These are phyloP conservation scores for Ennomos quercinarius DNA, from an alignment of 2,888 invertebrate genomes.

Conservation along the genomic window DNA sequence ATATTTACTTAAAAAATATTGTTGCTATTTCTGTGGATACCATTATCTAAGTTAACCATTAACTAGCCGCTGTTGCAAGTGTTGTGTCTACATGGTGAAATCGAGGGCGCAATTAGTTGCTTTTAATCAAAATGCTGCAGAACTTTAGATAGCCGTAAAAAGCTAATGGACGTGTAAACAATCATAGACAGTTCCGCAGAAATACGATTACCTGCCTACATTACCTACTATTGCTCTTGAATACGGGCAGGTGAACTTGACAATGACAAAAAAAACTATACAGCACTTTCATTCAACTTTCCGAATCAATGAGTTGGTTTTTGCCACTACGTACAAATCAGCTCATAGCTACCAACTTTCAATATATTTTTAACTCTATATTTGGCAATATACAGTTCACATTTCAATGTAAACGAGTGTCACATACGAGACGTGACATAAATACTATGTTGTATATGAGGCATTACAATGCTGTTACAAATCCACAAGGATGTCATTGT, in stretches of 20 bases:
- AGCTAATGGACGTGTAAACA: no score
- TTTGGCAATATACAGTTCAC: neutral
- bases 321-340: neutral
- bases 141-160: no score
- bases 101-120: no score
- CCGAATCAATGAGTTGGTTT: constrained; percentile 35
- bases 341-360: no score
- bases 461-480: constrained; percentile 43
- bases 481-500: constrained; percentile 54
- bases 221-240: neutral
- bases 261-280: constrained; percentile 26
- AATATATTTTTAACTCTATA: neutral
- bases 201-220: no score
- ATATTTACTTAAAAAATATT: no score
- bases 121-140: no score
- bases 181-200: no score
- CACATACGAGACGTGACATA: constrained; percentile 39
- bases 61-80: no score
- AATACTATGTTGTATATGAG: constrained; percentile 33
- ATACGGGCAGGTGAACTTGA: constrained; percentile 1
- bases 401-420: constrained; percentile 6
- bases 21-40: no score
- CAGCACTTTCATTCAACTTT: constrained; percentile 45
- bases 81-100: no score
- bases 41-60: no score